Evolutionary conservation across 2,888 invertebrate species (phyloP).

Genomic region (Gymnoscelis rufifasciata): DNA sequence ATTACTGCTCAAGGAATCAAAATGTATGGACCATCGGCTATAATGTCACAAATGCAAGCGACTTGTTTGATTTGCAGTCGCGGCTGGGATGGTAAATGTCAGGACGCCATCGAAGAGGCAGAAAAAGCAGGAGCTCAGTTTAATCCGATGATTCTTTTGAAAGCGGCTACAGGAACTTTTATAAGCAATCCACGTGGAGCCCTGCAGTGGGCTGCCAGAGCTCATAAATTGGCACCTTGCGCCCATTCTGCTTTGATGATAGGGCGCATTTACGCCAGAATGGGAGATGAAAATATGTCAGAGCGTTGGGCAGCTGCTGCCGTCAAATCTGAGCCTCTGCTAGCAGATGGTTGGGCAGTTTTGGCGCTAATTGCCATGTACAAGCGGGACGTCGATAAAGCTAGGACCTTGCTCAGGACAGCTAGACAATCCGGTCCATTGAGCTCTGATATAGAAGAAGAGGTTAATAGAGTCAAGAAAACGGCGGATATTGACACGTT

Average conservation of each 20-base stretch:
- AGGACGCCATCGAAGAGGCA: constrained; percentile 45
- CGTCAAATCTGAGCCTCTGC: constrained; percentile 57
- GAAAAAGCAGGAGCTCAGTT: constrained; percentile 51
- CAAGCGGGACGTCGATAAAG: constrained; percentile 49
- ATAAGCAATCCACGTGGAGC: constrained; percentile 42
- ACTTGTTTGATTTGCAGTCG: constrained; percentile 45
- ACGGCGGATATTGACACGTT: constrained; percentile 44
- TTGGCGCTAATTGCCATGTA: constrained; percentile 57
- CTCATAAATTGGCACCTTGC: constrained; percentile 56
- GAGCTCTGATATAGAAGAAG: constrained; percentile 50
- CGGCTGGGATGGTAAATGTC: constrained; percentile 59
- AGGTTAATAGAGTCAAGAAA: constrained; percentile 46
- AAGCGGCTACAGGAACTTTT: constrained; percentile 49
- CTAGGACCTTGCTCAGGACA: constrained; percentile 57
- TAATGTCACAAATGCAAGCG: constrained; percentile 58
- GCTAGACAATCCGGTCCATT: constrained; percentile 59
- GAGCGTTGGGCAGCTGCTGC: constrained; percentile 63
- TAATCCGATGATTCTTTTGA: constrained; percentile 48
- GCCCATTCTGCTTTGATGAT: constrained; percentile 58
- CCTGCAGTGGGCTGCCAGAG: constrained; percentile 62
- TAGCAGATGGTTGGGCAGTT: constrained; percentile 68
- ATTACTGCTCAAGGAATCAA: constrained; percentile 43
- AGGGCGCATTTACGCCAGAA: constrained; percentile 48
- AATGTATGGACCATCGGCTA: constrained; percentile 53
- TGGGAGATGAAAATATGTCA: constrained; percentile 49